phyloP scores from a whole-genome alignment of 1,140 invertebrate genomes.

The Tyrophagus putrescentiae region DNA sequence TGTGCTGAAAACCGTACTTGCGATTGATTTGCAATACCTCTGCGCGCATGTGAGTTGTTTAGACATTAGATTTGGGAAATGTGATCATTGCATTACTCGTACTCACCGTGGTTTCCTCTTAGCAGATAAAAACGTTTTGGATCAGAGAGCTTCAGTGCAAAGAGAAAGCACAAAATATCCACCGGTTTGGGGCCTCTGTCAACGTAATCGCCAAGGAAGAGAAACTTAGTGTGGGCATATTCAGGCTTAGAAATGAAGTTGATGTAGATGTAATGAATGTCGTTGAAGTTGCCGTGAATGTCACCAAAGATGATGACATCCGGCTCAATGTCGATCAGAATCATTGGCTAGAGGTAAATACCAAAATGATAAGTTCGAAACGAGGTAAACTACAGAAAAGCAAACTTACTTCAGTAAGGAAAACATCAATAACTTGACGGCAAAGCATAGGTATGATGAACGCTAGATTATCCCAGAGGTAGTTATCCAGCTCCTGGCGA shows the following conservation, averaged over 20 bases:
- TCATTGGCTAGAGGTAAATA: too few relatives aligned
- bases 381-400: neutral
- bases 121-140: conserved; percentile 45
- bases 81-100: too few relatives aligned
- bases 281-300: conserved; percentile 45
- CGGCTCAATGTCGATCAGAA: too few relatives aligned
- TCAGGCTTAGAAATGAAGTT: conserved; percentile 44
- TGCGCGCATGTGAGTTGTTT: too few relatives aligned
- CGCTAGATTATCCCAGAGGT: neutral
- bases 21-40: neutral
- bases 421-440: neutral
- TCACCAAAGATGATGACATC: conserved; percentile 29
- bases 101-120: conserved; percentile 51
- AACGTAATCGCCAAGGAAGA: conserved; percentile 53
- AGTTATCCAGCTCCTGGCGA: neutral
- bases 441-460: neutral
- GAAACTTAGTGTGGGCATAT: conserved; percentile 40
- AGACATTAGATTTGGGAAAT: too few relatives aligned
- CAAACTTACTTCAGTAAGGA: neutral
- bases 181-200: conserved; percentile 45
- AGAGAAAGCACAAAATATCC: conserved; percentile 40
- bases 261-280: conserved; percentile 45
- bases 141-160: conserved; percentile 46
- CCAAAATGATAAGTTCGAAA: too few relatives aligned
- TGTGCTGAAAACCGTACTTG: neutral